phyloP scores from a whole-genome alignment of 2,888 invertebrate species.

The Acrobasis repandana region DNA sequence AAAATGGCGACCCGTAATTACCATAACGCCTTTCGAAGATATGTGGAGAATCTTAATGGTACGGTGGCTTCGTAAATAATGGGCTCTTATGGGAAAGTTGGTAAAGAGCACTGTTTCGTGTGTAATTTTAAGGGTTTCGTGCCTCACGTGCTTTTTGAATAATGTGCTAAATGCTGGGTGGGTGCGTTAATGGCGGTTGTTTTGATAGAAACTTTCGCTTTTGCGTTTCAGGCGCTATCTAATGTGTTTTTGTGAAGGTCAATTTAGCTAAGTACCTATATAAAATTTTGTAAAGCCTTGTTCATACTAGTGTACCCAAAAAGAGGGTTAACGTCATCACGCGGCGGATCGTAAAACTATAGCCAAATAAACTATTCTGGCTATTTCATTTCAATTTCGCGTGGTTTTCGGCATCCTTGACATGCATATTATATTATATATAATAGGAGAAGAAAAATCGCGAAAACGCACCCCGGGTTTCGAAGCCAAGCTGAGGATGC shows the following conservation, averaged over 20 bases:
- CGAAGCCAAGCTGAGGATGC: too few relatives aligned
- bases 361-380: too few relatives aligned
- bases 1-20: slow-evolving; percentile 83
- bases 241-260: slow-evolving; percentile 17
- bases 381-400: too few relatives aligned
- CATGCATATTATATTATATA: too few relatives aligned
- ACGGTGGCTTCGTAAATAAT: slow-evolving; percentile 81
- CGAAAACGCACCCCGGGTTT: too few relatives aligned
- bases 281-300: background rate
- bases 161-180: slow-evolving; percentile 71
- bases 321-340: too few relatives aligned
- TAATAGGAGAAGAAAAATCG: too few relatives aligned
- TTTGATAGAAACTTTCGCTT: slow-evolving; percentile 53
- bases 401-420: too few relatives aligned
- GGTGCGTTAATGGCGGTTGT: slow-evolving; percentile 63
- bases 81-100: slow-evolving; percentile 83
- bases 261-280: slow-evolving; percentile 2
- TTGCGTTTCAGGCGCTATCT: slow-evolving; percentile 29
- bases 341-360: too few relatives aligned
- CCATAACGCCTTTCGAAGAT: slow-evolving; percentile 82
- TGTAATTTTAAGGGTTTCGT: slow-evolving; percentile 79
- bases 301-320: too few relatives aligned
- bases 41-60: slow-evolving; percentile 83
- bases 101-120: slow-evolving; percentile 81
- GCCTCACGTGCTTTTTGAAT: slow-evolving; percentile 78